Evolutionary conservation across 1,140 invertebrate genomes (phyloP), one percentile per base, ranked within the genome.

Genomic region (Leptinotarsa lineolata): DNA sequence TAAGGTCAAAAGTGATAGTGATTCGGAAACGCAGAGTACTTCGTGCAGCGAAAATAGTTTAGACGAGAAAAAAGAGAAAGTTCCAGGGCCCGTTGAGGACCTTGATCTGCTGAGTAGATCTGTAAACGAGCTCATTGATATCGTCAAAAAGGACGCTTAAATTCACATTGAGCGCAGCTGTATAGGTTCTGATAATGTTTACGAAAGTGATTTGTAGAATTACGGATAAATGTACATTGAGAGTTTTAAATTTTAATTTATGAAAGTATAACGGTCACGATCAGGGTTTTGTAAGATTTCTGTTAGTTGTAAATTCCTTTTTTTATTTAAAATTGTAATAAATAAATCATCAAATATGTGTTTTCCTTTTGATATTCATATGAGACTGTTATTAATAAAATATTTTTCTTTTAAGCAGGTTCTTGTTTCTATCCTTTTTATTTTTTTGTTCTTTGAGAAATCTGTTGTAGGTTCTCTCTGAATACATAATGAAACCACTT

Each of bases 71-170:
- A 30, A 45, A 60, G 68, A 63, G 15, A 72, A 24, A 59, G 30
- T 68, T 30, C 67, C 73, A 45, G 77, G 72, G 66, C 74, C 77
- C 21, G 20, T 80, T 44, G 75, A 77, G 30, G 69, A 81, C 70
- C 72, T 84, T 64, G 80, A 82, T 73, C 68, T 84, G 48, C 69
- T 84, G 24, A 77, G 80, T 61, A 72, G 76, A 58, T 79, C 78
- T 58, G 77, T 84, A 61, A 79, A 80, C 68, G 82, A 83, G 73
- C 76, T 84, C 72, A 76, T 82, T 22, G 76, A 75, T 61, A 78
- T 84, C 72, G 77, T 82, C 60, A 76, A 84, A 46, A 81, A 81
- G 65, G 74, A 79, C 72, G 75, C 71, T 74, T 81, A 73, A 63
- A 39, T 67, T 67, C 39, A 44, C 22, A 16, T 44, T 24, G 30